Conservation (phyloP, 2,113 vertebrate genomes). For the Lepus americanus region DNA sequence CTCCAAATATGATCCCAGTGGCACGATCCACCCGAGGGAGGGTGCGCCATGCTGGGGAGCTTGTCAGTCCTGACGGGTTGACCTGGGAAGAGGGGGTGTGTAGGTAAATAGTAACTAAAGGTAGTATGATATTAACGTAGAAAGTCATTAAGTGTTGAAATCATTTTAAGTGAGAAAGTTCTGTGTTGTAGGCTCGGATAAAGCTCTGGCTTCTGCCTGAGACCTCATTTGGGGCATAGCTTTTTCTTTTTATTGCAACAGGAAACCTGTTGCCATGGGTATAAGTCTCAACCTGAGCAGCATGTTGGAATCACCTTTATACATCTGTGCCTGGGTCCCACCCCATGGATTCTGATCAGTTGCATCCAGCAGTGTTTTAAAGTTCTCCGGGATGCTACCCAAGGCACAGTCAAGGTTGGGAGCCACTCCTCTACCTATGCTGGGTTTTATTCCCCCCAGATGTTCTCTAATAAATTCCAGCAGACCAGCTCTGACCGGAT, state of each 20-base stretch:
- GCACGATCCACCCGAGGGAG: neutral
- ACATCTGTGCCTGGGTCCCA: neutral
- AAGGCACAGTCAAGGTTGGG: neutral
- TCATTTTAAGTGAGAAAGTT: neutral
- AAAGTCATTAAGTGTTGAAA: neutral
- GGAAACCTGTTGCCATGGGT: conserved; percentile 4
- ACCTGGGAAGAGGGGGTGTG: neutral
- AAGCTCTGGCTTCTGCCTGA: neutral
- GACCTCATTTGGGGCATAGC: neutral
- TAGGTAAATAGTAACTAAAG: neutral
- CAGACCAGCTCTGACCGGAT: conserved; percentile 46
- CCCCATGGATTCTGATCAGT: neutral
- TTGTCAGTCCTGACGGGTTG: neutral
- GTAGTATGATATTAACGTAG: neutral
- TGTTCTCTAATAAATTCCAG: neutral
- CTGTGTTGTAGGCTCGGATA: neutral
- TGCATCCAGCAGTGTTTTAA: neutral
- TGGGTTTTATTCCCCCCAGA: neutral
- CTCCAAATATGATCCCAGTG: neutral
- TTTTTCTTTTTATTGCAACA: conserved; percentile 50
- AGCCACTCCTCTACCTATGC: neutral
- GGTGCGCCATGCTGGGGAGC: too few relatives aligned
- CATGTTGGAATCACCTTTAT: conserved; percentile 13
- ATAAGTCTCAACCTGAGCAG: neutral
- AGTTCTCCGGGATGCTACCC: neutral